These are phyloP conservation scores for Tinamus major DNA, from an alignment of 2,797 vertebrate genomes.

Conservation along the genomic window DNA sequence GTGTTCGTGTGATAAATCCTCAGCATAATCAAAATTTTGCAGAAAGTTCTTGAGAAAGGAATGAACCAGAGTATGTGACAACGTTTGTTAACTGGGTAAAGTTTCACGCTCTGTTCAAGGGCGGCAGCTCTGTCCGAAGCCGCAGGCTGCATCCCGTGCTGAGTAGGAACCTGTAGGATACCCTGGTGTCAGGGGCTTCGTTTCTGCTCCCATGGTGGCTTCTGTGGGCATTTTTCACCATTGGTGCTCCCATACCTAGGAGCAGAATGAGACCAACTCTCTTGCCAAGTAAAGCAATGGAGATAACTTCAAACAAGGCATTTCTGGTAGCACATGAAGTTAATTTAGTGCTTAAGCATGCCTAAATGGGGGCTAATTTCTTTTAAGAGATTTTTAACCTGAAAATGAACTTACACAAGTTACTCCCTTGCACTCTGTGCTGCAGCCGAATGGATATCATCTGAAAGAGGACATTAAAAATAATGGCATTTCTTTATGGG, in stretches of 20 bases:
- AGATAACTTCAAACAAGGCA: no score
- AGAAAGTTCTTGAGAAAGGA: background rate
- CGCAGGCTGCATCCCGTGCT: background rate
- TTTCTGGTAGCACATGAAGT: constrained; percentile 18
- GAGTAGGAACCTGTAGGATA: background rate
- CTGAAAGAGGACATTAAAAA: background rate
- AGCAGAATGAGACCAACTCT: background rate
- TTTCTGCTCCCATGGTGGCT: background rate
- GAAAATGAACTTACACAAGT: background rate
- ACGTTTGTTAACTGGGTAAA: background rate
- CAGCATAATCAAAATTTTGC: fast-evolving
- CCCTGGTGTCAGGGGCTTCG: background rate
- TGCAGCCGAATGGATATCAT: background rate
- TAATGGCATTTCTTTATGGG: background rate
- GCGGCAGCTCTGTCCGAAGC: background rate
- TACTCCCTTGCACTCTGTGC: constrained; percentile 2
- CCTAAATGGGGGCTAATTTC: background rate
- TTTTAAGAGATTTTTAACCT: constrained; percentile 34
- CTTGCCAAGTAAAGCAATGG: background rate
- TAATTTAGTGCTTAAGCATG: constrained; percentile 26
- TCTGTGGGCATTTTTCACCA: background rate
- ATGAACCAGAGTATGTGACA: background rate
- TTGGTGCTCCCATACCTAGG: background rate
- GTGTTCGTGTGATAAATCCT: background rate
- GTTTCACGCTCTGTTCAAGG: background rate